phyloP scores from a whole-genome alignment of 2,113 vertebrate species.

The Vulpes vulpes region DNA sequence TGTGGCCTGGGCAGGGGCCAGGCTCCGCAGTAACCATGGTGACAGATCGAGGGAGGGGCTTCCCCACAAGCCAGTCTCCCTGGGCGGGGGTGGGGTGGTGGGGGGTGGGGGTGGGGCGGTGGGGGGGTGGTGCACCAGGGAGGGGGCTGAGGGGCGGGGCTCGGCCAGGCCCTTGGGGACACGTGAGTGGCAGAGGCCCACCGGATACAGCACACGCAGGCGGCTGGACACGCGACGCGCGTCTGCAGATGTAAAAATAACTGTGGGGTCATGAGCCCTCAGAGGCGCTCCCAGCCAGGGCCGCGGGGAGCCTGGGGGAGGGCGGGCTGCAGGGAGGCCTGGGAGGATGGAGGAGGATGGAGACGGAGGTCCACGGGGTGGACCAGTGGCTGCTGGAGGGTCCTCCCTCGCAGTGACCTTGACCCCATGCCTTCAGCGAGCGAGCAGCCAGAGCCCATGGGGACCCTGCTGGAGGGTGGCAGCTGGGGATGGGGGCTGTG shows the following conservation, averaged over 20 bases:
- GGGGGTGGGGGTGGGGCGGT: too few relatives aligned
- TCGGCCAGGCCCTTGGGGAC: neutral
- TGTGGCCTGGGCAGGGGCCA: neutral
- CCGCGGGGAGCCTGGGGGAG: neutral
- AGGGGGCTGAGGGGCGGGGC: neutral
- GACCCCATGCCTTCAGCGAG: neutral
- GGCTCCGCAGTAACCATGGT: rapidly evolving
- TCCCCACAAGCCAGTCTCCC: neutral
- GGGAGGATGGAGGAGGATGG: neutral
- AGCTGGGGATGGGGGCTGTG: neutral
- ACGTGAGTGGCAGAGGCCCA: neutral
- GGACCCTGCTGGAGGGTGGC: neutral
- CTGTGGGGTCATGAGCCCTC: conserved; percentile 46
- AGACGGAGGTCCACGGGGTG: rapidly evolving
- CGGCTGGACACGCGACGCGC: neutral
- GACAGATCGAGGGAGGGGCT: neutral
- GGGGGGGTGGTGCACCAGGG: neutral
- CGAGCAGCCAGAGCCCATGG: rapidly evolving
- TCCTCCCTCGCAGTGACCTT: neutral
- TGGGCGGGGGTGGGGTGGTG: rapidly evolving
- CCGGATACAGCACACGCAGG: neutral
- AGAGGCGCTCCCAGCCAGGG: conserved; percentile 1
- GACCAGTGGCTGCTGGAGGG: neutral
- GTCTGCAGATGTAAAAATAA: conserved; percentile 68
- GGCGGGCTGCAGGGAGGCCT: neutral